These are phyloP conservation scores for Cyrtodaria siliqua DNA, from an alignment of 2,888 invertebrate species.

Conservation along the genomic window DNA sequence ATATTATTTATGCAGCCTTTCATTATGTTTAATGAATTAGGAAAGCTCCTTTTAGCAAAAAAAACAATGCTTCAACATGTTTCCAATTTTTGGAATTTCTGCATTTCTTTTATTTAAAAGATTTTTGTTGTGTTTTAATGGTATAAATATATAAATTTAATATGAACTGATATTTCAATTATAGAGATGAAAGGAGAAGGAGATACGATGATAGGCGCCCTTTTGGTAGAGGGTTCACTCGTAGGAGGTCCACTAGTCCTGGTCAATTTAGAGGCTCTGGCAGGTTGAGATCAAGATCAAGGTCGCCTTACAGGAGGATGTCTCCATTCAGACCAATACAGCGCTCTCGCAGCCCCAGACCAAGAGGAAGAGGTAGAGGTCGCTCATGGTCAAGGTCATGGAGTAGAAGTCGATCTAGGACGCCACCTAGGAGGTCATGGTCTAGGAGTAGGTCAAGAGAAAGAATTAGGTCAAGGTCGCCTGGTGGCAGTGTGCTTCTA, in stretches of 20 bases:
- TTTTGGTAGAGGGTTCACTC: constrained; percentile 57
- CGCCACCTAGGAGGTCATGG: constrained; percentile 48
- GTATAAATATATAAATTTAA: background rate
- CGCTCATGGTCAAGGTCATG: constrained; percentile 68
- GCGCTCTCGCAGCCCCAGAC: constrained; percentile 82
- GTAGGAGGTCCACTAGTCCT: constrained; percentile 58
- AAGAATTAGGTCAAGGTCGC: constrained; percentile 55
- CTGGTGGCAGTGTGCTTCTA: constrained; percentile 51
- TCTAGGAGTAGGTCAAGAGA: constrained; percentile 50
- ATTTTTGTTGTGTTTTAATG: too few species aligned
- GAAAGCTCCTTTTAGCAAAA: too few species aligned
- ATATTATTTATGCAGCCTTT: too few species aligned
- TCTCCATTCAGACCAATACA: constrained; percentile 57
- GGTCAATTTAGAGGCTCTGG: constrained; percentile 36
- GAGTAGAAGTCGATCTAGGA: constrained; percentile 62
- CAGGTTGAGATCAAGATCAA: constrained; percentile 59
- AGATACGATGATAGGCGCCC: constrained; percentile 66
- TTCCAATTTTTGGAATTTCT: too few species aligned
- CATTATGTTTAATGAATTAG: too few species aligned
- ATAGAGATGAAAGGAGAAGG: constrained; percentile 66
- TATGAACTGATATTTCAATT: background rate
- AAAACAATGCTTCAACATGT: too few species aligned
- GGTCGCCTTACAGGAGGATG: constrained; percentile 67
- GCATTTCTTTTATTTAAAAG: too few species aligned
- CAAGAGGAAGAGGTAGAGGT: constrained; percentile 71